phyloP scores from a whole-genome alignment of 2,888 invertebrate genomes.

The Phaedon cochleariae region DNA sequence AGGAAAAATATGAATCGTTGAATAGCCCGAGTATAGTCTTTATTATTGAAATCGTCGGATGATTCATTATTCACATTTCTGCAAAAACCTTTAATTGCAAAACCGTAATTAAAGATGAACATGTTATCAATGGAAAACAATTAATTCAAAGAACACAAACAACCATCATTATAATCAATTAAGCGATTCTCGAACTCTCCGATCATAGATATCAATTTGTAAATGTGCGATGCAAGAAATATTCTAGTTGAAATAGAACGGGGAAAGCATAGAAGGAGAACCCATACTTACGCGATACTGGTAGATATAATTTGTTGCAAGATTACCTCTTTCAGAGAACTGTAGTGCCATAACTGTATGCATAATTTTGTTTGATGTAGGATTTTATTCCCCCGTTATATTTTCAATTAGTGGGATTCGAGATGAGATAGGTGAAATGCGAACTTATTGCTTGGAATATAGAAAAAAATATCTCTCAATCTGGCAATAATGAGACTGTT shows the following conservation, averaged over 20 bases:
- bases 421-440: no score
- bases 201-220: neutral
- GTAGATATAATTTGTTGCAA: slow-evolving; percentile 26
- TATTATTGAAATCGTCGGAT: no score
- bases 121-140: neutral
- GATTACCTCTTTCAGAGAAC: slow-evolving; percentile 29
- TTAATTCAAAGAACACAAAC: neutral
- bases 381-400: slow-evolving; percentile 29
- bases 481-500: no score
- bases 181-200: neutral
- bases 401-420: slow-evolving; percentile 23
- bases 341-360: slow-evolving; percentile 35
- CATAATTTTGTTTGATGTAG: slow-evolving; percentile 26
- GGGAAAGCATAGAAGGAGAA: neutral
- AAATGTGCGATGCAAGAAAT: neutral
- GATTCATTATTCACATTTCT: no score
- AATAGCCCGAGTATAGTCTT: no score
- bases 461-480: no score
- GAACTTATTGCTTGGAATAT: no score
- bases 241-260: neutral
- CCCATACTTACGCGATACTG: slow-evolving; percentile 5
- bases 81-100: no score
- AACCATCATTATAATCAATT: neutral
- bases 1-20: no score
- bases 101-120: no score